Conservation (phyloP, 1,140 invertebrate species). For the Drosophila sulfurigaster region DNA sequence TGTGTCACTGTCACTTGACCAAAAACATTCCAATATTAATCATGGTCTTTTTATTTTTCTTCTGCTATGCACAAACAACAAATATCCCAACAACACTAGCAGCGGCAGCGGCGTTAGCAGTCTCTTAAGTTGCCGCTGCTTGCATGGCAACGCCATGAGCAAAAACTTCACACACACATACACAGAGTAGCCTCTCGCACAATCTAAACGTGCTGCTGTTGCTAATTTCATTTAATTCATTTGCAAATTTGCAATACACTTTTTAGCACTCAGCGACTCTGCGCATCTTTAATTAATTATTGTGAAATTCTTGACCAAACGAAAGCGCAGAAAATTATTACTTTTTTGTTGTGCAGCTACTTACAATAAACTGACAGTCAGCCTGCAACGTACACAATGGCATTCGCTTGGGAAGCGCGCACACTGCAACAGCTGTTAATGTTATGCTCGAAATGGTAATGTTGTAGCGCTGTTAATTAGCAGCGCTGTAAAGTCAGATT, state of each 20-base stretch:
- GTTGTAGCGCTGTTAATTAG: conserved; percentile 6
- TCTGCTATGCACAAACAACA: conserved; percentile 28
- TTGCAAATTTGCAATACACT: background rate
- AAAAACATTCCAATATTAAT: conserved; percentile 41
- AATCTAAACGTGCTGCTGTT: conserved; percentile 6
- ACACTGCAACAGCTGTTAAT: conserved; percentile 27
- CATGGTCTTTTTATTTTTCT: conserved; percentile 31
- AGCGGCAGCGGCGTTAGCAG: conserved; percentile 21
- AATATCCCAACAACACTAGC: conserved; percentile 20
- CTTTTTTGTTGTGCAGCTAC: conserved; percentile 48
- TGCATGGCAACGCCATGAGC: conserved; percentile 51
- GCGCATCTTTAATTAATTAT: conserved; percentile 1
- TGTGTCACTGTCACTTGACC: conserved; percentile 44
- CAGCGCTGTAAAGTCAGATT: background rate
- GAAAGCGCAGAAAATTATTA: conserved; percentile 37
- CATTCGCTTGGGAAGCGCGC: conserved; percentile 12
- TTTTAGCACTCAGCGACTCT: conserved; percentile 7
- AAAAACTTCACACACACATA: conserved; percentile 45
- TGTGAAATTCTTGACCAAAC: conserved; percentile 13
- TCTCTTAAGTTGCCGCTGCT: conserved; percentile 39
- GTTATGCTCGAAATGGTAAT: conserved; percentile 13
- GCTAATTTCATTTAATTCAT: conserved; percentile 14
- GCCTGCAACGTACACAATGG: conserved; percentile 28
- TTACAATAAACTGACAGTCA: conserved; percentile 48
- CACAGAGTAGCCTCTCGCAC: conserved; percentile 2